Evolutionary conservation across 2,888 invertebrate genomes (phyloP).

Genomic region (Arctia plantaginis): DNA sequence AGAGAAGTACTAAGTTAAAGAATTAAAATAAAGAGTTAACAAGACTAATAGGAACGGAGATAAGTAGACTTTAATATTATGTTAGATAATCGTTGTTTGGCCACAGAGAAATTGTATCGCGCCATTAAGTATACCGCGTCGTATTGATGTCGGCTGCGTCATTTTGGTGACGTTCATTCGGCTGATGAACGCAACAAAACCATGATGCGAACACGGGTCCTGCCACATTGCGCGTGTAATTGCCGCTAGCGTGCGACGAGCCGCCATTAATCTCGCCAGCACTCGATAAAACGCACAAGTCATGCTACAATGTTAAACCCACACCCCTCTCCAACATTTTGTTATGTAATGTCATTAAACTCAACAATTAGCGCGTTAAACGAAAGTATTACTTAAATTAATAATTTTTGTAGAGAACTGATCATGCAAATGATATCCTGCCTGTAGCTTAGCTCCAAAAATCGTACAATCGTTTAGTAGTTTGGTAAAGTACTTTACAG

Average conservation of each 20-base stretch:
- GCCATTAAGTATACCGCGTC: slow-evolving; percentile 43
- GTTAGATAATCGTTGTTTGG: slow-evolving; percentile 33
- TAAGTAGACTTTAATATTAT: slow-evolving; percentile 27
- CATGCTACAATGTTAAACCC: slow-evolving; percentile 78
- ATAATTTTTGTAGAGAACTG: background rate
- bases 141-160: slow-evolving; percentile 46
- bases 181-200: slow-evolving; percentile 69
- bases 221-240: slow-evolving; percentile 84
- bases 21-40: background rate
- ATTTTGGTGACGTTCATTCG: slow-evolving; percentile 56
- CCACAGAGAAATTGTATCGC: slow-evolving; percentile 39
- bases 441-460: background rate
- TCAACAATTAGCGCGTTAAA: slow-evolving; percentile 29
- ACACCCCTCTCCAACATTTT: slow-evolving; percentile 50
- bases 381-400: slow-evolving; percentile 30
- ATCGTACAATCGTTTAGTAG: background rate
- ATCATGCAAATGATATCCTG: background rate
- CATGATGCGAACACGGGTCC: slow-evolving; percentile 60
- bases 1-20: background rate
- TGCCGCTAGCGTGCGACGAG: slow-evolving; percentile 75
- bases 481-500: background rate
- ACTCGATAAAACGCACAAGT: slow-evolving; percentile 84
- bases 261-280: slow-evolving; percentile 84
- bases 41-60: background rate
- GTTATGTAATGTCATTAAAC: slow-evolving; percentile 51